Base-by-base conservation (phyloP, 2,797 vertebrate species). In the Neomorphus geoffroyi region DNA sequence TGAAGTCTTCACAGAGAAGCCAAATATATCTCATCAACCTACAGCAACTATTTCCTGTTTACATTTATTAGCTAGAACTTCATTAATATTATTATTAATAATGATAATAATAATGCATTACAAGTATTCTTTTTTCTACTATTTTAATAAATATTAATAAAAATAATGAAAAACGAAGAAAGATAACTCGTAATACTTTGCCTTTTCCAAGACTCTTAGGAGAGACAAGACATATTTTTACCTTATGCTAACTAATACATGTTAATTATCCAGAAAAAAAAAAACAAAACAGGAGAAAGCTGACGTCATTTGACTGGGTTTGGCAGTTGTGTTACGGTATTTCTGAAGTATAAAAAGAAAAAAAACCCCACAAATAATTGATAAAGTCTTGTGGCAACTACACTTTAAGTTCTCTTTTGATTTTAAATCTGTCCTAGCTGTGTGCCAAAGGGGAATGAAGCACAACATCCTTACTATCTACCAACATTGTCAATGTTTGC, bases 281-380 rank as follows among this genome's bases (percentile, higher is more conserved):
- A 4, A 72, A 41, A 18, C 1, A 5, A 72, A 41, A 18, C 1
- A 48, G 5, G 7, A 73, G 22, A 69, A 86, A 75, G 6, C 2
- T 41, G 6, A 45, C 64, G 58, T 64, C 1, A 3, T 51, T 46
- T 39, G 7, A 51, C 17, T 67, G 23, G 2, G 14, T 27, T 19
- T 57, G 18, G 2, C 3, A 54, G 18, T 23, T 39, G 3, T 39
- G 7, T 64, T 33, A 26, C 0, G 3, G 5, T 24, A 22, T 46
- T 65, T 33, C 30, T 67, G 45, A 50, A 83, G 23, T 2, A 50
- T 28, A 17, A 66, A 74, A 35, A 41, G 4, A 27, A 48, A 73
- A 66, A 17, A 7, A 30, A 30, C 24, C 12, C 0, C 0, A 21
- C 9, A 46, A 54, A 30, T 22, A 71, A 45, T 18, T 66, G 16